phyloP scores from a whole-genome alignment of 1,140 invertebrate species.

The roundworm (Caenorhabditis elegans) region DNA sequence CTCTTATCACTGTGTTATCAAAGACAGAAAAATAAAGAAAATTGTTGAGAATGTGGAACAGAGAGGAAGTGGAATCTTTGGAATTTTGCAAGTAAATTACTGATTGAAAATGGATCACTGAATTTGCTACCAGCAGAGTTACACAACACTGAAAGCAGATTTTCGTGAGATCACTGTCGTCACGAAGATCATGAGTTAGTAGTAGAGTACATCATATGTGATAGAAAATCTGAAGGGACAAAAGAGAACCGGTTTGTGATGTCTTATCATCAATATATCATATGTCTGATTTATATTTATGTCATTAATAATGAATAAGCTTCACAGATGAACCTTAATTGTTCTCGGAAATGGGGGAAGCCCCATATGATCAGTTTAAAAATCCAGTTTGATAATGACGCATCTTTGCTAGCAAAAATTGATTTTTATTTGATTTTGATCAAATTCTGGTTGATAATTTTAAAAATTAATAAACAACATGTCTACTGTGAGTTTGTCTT shows the following conservation, averaged over 20 bases:
- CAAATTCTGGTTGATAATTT: too few relatives aligned
- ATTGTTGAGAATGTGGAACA: conserved; percentile 14
- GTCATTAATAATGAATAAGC: too few relatives aligned
- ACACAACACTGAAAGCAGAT: too few relatives aligned
- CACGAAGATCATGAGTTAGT: not conserved
- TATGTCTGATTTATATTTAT: too few relatives aligned
- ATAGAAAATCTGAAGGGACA: not conserved
- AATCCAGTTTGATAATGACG: too few relatives aligned
- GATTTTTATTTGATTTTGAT: too few relatives aligned
- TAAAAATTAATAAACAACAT: too few relatives aligned
- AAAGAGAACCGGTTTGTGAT: not conserved
- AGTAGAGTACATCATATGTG: not conserved
- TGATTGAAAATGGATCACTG: not conserved
- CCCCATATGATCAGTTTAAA: too few relatives aligned
- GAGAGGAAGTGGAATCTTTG: not conserved
- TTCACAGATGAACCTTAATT: not conserved
- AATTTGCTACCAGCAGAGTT: too few relatives aligned
- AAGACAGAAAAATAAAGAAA: not conserved
- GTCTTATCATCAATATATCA: not conserved
- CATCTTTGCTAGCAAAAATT: too few relatives aligned
- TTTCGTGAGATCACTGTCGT: conserved; percentile 21
- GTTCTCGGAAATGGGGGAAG: not conserved
- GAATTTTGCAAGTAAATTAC: not conserved
- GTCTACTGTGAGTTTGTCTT: too few relatives aligned
- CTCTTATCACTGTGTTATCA: too few relatives aligned